Base-by-base conservation (phyloP, 1,140 invertebrate genomes). In the Tachypleus tridentatus region DNA sequence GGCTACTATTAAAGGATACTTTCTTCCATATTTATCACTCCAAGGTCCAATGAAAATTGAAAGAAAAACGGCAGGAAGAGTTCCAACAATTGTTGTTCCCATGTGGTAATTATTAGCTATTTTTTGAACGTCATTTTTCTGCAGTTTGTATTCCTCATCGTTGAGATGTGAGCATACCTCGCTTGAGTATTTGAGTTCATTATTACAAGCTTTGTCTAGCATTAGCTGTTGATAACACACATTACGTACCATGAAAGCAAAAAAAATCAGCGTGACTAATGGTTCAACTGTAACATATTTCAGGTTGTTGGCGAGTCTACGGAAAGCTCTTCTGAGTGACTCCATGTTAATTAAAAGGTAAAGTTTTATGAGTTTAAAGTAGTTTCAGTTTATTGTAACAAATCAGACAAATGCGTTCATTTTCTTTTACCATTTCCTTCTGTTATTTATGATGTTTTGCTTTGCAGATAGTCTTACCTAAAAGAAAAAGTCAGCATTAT, bases 1-100 rank as follows among this genome's bases (percentile, higher is more conserved):
- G 10, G 61, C 49, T 6, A 9, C 7, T 8, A 66, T 56, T 4
- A 66, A 10, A 8, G 65, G 65, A 5, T 49, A 4, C 47, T 66
- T 66, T 49, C 65, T 62, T 4, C 65, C 61, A 8, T 66, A 63
- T 49, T 56, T 63, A 47, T 66, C 65, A 49, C 61, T 63, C 65
- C 65, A 66, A n/a, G 65, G 4, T 47, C 65, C 65, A 7, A 66
- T 59, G 49, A 66, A 66, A 49, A 29, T 50, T 47, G 51, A 8
- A 3, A 66, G 8, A 10, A 66, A 50, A 4, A 51, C 49, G 3
- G 65, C 59, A 4, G 65, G 65, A 8, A 62, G 4, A 58, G 63
- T 59, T 6, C 53, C 53, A 7, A 66, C 51, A n/a, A 66, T 47
- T 9, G 57, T 10, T 49, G 62, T 61, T 3, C 11, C 61, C 9